Evolutionary conservation across 2,888 invertebrate genomes (phyloP), one percentile per base, ranked within the genome.

Genomic region (Lumbricus terrestris): DNA sequence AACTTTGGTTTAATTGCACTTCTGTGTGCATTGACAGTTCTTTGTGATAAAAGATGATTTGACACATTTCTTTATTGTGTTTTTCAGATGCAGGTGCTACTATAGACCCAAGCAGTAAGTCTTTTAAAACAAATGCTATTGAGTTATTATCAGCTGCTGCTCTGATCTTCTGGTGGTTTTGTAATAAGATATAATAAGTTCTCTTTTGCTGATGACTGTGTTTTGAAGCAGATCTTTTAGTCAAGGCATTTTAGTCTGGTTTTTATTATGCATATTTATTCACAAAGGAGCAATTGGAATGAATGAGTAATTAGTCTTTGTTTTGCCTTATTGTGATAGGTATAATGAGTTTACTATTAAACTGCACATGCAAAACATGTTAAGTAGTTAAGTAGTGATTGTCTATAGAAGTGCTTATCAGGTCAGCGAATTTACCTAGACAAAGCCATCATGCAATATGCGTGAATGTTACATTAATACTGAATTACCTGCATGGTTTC

Each of bases 41-140:
- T n/a, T n/a, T n/a, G 29, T 69, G 29, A 8, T 69, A n/a, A 69
- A 47, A n/a, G 69, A 69, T 69, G 69, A 13, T 69, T 69, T 11
- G 8, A 69, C n/a, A n/a, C n/a, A n/a, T 69, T n/a, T 47, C 23
- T 33, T 40, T 88, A n/a, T 88, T 47, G 34, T 88, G 29, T 40
- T 90, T n/a, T 88, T 33, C 88, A 91, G 91, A 91, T 83, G 91
- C 89, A 16, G 88, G 90, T 1, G 88, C 88, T 38, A 89, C 23
- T 18, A 69, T 90, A n/a, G 90, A 90, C 89, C 90, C 90, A 38
- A 89, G 69, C 88, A 89, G 90, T 90, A 37, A 90, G 90, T 90
- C 13, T 34, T 33, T 88, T 34, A 4, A 82, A 35, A 29, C 29
- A 69, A n/a, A 29, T 69, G n/a, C n/a, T n/a, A 90, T 88, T 90